Evolutionary conservation across 2,797 vertebrate species (phyloP), one percentile per base, ranked within the genome.

Genomic region (Xerus rutilus): DNA sequence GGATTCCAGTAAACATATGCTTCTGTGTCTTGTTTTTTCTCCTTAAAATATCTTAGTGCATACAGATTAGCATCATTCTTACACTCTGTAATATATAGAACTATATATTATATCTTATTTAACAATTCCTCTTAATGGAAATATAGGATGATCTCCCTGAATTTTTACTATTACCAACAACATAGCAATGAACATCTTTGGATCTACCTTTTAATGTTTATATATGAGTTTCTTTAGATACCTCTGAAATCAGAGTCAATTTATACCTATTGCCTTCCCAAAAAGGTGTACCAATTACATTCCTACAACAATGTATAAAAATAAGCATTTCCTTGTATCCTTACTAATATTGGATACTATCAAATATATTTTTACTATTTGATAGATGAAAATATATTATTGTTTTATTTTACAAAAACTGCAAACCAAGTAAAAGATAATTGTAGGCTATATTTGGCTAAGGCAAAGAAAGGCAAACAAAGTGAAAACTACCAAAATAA

Each of bases 401-500:
- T 90, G 13, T 54, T 62, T 89, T 93, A 93, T 59, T 94, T 79
- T 94, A 47, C 25, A 83, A 91, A 39, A 91, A 90, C 62, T 86
- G 2, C 11, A 21, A 25, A 95, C 30, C 49, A 96, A 84, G 92
- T 9, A 91, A 45, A 94, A 88, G 18, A 89, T 30, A 57, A 89
- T 18, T 87, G 30, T 3, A 54, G 13, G 14, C 21, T 88, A 25
- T 65, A 91, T 83, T 32, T 89, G 64, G 32, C 72, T 83, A 84
- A 43, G 18, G 43, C 35, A 87, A 70, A 85, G 76, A 83, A 89
- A 86, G 21, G 52, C 70, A 92, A 84, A 73, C 18, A 77, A 91
- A 91, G 67, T 89, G 74, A 94, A 93, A 96, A 81, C 49, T 81
- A 89, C 9, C 32, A 91, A 94, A 91, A 79, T 86, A 47, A 95